These are phyloP conservation scores for Characodon lateralis DNA, from an alignment of 2,797 vertebrate genomes.

Conservation along the genomic window DNA sequence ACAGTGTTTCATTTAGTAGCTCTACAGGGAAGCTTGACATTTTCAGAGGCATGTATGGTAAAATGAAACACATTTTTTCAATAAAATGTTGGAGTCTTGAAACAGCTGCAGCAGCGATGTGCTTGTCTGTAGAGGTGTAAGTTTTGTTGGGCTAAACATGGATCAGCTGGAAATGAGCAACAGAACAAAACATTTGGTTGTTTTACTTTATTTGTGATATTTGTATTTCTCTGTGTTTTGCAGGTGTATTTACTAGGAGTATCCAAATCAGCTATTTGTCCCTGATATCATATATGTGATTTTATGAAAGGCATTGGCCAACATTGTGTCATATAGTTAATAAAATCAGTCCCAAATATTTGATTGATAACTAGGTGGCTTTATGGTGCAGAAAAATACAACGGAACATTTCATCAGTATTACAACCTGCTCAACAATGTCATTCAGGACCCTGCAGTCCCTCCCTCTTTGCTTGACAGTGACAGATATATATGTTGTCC, in stretches of 20 bases:
- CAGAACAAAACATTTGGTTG: not conserved
- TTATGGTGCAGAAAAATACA: not conserved
- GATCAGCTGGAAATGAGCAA: not conserved
- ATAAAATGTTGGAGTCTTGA: not conserved
- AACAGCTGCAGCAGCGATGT: not conserved
- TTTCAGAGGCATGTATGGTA: not conserved
- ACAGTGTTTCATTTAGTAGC: slow-evolving; percentile 21
- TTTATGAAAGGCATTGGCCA: not conserved
- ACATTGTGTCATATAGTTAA: not conserved
- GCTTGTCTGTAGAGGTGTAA: not conserved
- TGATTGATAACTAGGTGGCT: not conserved
- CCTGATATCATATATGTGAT: not conserved
- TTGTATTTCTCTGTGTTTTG: too few relatives aligned
- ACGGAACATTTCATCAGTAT: not conserved
- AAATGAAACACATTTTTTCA: not conserved
- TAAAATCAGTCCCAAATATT: not conserved
- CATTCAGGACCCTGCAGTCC: not conserved
- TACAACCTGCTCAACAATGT: not conserved
- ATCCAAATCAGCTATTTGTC: not conserved
- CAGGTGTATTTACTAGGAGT: not conserved
- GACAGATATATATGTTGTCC: not conserved
- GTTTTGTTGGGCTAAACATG: not conserved
- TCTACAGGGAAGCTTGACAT: slow-evolving; percentile 3
- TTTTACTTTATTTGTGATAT: not conserved
- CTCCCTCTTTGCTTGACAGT: not conserved